phyloP scores from a whole-genome alignment of 2,113 vertebrate species.

The Parus major region DNA sequence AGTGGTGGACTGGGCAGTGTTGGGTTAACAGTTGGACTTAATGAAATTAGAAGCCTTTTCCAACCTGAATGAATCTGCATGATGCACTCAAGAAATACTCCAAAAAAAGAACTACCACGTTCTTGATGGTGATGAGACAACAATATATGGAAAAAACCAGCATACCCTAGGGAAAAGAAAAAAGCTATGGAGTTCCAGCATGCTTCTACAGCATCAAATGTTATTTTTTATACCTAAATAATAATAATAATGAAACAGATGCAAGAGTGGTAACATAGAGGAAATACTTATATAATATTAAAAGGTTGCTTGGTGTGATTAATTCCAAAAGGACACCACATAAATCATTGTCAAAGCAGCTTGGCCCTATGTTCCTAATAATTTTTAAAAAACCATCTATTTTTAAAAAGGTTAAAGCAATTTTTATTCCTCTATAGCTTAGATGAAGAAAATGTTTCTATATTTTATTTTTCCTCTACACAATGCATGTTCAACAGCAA shows the following conservation, averaged over 20 bases:
- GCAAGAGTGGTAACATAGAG: background rate
- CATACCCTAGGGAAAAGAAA: background rate
- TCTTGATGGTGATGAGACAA: background rate
- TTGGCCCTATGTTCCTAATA: background rate
- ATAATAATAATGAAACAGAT: background rate
- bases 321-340: background rate
- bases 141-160: background rate
- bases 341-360: background rate
- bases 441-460: background rate
- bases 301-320: background rate
- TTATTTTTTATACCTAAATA: background rate
- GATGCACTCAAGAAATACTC: background rate
- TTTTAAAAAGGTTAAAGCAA: background rate
- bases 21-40: background rate
- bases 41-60: background rate
- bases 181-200: background rate
- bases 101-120: background rate
- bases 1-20: background rate
- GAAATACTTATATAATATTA: background rate
- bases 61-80: background rate
- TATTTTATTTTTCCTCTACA: background rate
- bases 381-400: background rate
- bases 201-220: background rate
- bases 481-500: background rate
- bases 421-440: background rate